Evolutionary conservation across 2,797 vertebrate species (phyloP).

Genomic region (Falco peregrinus): DNA sequence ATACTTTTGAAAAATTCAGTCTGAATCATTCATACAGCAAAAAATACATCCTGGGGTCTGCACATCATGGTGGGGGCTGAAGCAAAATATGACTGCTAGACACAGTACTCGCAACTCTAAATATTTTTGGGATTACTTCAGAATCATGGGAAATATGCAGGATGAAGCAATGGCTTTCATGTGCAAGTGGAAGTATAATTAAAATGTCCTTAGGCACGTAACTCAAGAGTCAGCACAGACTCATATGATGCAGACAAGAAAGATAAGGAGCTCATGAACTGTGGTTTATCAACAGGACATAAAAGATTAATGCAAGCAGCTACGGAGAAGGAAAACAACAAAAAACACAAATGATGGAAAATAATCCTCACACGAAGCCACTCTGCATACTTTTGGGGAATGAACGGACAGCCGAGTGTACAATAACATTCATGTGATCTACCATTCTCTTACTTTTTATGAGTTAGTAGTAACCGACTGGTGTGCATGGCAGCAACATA

Average conservation of each 20-base stretch:
- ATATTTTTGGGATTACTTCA: not conserved
- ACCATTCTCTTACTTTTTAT: not conserved
- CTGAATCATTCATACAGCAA: not conserved
- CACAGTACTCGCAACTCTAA: not conserved
- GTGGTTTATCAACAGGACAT: not conserved
- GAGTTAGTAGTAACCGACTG: not conserved
- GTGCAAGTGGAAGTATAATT: constrained; percentile 6
- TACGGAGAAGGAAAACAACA: constrained; percentile 3
- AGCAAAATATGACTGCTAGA: not conserved
- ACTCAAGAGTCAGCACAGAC: constrained; percentile 7
- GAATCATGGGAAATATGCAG: constrained; percentile 18
- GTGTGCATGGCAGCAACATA: not conserved
- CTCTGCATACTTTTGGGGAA: not conserved
- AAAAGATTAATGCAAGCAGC: constrained; percentile 7
- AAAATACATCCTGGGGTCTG: not conserved
- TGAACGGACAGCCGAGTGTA: not conserved
- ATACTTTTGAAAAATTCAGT: not conserved
- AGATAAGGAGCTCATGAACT: not conserved
- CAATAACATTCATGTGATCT: not conserved
- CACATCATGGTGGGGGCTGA: not conserved
- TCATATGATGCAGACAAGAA: not conserved
- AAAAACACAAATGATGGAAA: not conserved
- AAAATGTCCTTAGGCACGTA: constrained; percentile 12
- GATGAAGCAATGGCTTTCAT: constrained; percentile 29
- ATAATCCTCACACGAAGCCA: not conserved